Percentiles rank a stretch among this genome's conserved stretches.
Conservation (phyloP, 2,113 vertebrate genomes). For the Trematocara variabile region DNA sequence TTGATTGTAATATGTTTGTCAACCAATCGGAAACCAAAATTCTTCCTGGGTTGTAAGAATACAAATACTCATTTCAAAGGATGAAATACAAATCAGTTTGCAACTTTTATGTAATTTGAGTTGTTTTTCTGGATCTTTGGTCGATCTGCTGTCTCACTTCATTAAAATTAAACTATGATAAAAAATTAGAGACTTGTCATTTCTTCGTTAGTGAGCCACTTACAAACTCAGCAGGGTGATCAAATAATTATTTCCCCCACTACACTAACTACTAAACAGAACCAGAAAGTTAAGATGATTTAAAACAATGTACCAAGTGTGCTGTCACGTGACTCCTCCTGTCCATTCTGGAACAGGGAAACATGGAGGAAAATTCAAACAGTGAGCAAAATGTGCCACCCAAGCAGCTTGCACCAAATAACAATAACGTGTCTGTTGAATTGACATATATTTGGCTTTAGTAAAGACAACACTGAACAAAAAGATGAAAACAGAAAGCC, state of each 20-base stretch:
- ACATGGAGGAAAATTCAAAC: neutral
- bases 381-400: neutral
- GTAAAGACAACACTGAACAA: neutral
- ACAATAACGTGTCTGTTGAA: accelerated
- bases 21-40: neutral
- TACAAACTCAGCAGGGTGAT: neutral
- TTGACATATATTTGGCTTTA: neutral
- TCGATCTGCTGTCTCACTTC: neutral
- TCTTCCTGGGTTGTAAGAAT: neutral
- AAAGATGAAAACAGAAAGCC: neutral
- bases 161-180: accelerated
- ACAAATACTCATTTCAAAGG: neutral
- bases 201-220: neutral
- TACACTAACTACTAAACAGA: neutral
- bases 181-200: neutral
- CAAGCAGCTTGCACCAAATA: neutral
- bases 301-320: neutral
- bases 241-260: neutral
- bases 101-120: neutral
- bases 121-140: neutral
- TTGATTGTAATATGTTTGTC: neutral
- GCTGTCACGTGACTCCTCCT: accelerated
- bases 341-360: neutral
- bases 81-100: neutral
- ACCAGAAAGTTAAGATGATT: neutral